phyloP scores from a whole-genome alignment of 2,113 vertebrate genomes.

The Saccopteryx bilineata region DNA sequence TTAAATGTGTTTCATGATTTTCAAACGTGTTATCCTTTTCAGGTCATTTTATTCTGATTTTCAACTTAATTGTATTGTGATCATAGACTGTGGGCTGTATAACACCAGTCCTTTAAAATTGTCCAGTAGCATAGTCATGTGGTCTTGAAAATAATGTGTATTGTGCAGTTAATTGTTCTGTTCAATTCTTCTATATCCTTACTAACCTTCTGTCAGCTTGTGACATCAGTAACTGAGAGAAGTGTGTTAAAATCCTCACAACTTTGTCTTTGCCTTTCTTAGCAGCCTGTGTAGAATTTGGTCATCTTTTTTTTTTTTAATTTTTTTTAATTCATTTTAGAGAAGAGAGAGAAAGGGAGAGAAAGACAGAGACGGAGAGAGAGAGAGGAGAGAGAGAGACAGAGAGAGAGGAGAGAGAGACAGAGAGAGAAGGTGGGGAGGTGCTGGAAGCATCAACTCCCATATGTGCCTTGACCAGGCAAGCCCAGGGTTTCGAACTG shows the following conservation, averaged over 20 bases:
- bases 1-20: slow-evolving; percentile 18
- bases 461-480: too few relatives aligned
- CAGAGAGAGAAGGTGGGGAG: too few relatives aligned
- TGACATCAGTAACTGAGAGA: background rate
- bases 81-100: background rate
- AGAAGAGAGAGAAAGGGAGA: too few relatives aligned
- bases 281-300: background rate
- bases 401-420: too few relatives aligned
- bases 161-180: background rate
- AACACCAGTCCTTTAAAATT: background rate
- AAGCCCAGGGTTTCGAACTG: too few relatives aligned
- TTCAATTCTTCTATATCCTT: background rate
- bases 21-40: background rate
- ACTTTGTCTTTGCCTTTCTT: background rate
- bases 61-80: slow-evolving; percentile 7
- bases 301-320: too few relatives aligned
- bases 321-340: too few relatives aligned
- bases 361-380: too few relatives aligned
- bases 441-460: too few relatives aligned
- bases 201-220: background rate
- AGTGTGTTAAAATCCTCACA: background rate
- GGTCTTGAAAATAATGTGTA: background rate
- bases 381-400: too few relatives aligned
- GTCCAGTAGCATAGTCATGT: background rate
- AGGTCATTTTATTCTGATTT: slow-evolving; percentile 32